phyloP scores from a whole-genome alignment of 2,797 vertebrate species.

The Cirrhinus mrigala region DNA sequence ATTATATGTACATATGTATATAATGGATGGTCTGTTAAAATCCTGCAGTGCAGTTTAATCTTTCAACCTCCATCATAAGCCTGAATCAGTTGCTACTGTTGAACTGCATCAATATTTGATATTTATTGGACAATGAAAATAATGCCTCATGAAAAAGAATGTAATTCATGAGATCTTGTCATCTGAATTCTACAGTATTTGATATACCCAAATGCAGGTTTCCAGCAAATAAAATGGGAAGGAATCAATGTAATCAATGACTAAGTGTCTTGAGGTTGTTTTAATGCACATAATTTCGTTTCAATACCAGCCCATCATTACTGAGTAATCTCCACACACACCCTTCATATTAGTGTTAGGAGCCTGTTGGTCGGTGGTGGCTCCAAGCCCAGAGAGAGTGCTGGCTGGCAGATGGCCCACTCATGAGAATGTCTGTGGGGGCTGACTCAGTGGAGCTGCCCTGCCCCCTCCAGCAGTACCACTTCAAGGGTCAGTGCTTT shows the following conservation, averaged over 20 bases:
- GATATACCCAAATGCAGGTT: not conserved
- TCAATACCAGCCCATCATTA: conserved; percentile 27
- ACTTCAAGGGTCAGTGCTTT: conserved; percentile 59
- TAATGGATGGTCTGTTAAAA: not conserved
- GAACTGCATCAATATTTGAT: not conserved
- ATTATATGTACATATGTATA: not conserved
- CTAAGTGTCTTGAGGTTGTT: not conserved
- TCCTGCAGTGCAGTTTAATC: not conserved
- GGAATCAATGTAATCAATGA: not conserved
- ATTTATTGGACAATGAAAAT: conserved; percentile 28
- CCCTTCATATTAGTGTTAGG: conserved; percentile 45
- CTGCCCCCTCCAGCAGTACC: conserved; percentile 42
- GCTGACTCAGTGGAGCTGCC: conserved; percentile 51
- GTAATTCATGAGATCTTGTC: not conserved
- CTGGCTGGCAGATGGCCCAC: conserved; percentile 78
- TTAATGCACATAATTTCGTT: not conserved
- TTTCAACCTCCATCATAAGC: not conserved
- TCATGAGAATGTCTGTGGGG: conserved; percentile 63
- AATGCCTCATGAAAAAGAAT: not conserved
- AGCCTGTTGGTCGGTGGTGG: conserved; percentile 52
- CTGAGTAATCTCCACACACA: conserved; percentile 21
- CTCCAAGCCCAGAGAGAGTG: conserved; percentile 55
- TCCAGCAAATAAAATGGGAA: not conserved
- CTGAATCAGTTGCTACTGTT: not conserved
- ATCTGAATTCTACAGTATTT: not conserved